Percentiles rank a stretch among this genome's conserved stretches.
Evolutionary conservation across 2,888 invertebrate species (phyloP).

Genomic region (Dryomyza anilis): DNA sequence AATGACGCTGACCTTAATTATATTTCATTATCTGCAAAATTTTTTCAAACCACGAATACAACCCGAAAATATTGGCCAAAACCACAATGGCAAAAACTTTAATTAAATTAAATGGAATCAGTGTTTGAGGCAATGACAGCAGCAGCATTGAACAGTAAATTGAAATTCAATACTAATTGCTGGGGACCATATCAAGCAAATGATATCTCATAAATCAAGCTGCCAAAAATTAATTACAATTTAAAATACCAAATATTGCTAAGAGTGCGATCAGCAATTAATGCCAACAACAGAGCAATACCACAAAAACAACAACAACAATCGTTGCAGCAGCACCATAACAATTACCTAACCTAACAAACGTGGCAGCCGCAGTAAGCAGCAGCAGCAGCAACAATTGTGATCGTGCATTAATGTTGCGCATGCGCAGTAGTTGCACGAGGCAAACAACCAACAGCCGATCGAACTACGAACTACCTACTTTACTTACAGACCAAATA

Average conservation of each 20-base stretch:
- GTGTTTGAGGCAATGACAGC: not conserved
- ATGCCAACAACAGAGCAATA: not conserved
- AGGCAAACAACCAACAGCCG: no score
- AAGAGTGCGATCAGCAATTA: not conserved
- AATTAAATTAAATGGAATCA: not conserved
- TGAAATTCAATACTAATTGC: slow-evolving; percentile 18
- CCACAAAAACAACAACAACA: not conserved
- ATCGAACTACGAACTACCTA: not conserved
- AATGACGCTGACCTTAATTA: not conserved
- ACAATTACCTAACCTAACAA: not conserved
- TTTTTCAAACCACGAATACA: not conserved
- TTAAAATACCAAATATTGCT: slow-evolving; percentile 10
- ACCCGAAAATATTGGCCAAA: not conserved
- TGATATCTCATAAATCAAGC: slow-evolving; percentile 28
- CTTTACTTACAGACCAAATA: not conserved
- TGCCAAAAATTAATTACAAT: slow-evolving; percentile 29
- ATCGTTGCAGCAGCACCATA: not conserved
- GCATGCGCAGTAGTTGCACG: slow-evolving; percentile 11
- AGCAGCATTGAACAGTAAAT: slow-evolving; percentile 12
- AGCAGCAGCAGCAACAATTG: slow-evolving; percentile 10
- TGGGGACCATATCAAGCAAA: slow-evolving; percentile 15
- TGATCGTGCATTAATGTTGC: slow-evolving; percentile 3
- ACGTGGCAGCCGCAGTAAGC: not conserved
- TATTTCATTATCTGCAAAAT: not conserved
- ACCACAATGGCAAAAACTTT: not conserved